These are phyloP conservation scores for Brachionus plicatilis DNA, from an alignment of 1,140 invertebrate species.

Conservation along the genomic window DNA sequence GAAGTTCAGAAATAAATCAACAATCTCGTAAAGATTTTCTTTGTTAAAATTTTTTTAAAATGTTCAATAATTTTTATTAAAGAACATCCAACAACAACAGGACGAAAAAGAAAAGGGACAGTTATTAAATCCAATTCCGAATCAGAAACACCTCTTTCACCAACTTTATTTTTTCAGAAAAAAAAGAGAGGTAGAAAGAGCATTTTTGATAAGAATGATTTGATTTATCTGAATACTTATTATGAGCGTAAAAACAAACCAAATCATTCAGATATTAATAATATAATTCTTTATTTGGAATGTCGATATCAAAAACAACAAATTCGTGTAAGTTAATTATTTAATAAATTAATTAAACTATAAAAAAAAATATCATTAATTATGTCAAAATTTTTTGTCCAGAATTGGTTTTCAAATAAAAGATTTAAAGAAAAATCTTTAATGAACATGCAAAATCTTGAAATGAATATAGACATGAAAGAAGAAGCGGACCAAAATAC, in stretches of 20 bases:
- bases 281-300: not conserved
- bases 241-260: not conserved
- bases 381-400: not conserved
- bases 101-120: not conserved
- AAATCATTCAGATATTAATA: not conserved
- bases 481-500: not conserved
- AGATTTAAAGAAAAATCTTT: not conserved
- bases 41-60: not conserved
- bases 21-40: not conserved
- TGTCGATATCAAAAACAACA: not conserved
- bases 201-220: not conserved
- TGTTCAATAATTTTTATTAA: not conserved
- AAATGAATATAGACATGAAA: not conserved
- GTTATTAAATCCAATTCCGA: not conserved
- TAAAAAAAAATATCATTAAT: not conserved
- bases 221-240: not conserved
- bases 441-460: not conserved
- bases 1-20: not conserved
- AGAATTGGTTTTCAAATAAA: not conserved
- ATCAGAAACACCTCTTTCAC: no score
- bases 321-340: no score
- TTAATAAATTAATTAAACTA: not conserved
- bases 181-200: not conserved
- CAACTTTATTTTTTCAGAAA: not conserved
- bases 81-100: not conserved